Evolutionary conservation across 2,113 vertebrate genomes (phyloP), one percentile per base, ranked within the genome.

Genomic region (Halichoerus grypus): DNA sequence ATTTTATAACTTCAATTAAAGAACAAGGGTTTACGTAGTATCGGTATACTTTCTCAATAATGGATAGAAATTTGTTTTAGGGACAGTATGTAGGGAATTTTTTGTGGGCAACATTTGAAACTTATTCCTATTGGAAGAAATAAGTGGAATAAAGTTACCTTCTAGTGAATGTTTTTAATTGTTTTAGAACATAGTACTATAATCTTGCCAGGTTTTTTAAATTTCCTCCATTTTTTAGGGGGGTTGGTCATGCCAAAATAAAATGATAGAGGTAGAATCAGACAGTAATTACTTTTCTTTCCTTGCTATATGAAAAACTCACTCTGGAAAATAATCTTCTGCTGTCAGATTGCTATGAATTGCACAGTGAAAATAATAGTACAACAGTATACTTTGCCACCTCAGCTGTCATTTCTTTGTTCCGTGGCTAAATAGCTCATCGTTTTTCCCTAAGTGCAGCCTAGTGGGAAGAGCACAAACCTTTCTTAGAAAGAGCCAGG

Each of bases 121-220:
- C 9, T 18, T 92, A 16, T 91, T 93, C 92, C 14, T 92, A 39
- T 51, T 59, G 16, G 42, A 63, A 87, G 33, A n/a, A 86, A 33
- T 31, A 36, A 31, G 18, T 92, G 46, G 4, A 55, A 57, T 31
- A 69, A 83, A 76, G 6, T 86, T 51, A 86, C 4, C 3, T 80
- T 89, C n/a, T 51, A 57, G 74, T 92, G 46, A 63, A 69, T 94
- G 94, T 67, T 94, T 97, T 77, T 77, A 91, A 93, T 96, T 93
- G 16, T 76, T 94, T 94, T 28, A 57, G 72, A 85, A 84, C 51
- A 22, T 82, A 71, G n/a, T 85, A 36, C 2, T 90, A 4, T 24
- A 65, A 84, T 42, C 31, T 46, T 82, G 53, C 18, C 16, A 31
- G 42, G 71, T 46, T 77, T 74, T 39, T 76, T 76, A 14, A 15